phyloP scores from a whole-genome alignment of 1,140 invertebrate species.

The Anastatus disparis region DNA sequence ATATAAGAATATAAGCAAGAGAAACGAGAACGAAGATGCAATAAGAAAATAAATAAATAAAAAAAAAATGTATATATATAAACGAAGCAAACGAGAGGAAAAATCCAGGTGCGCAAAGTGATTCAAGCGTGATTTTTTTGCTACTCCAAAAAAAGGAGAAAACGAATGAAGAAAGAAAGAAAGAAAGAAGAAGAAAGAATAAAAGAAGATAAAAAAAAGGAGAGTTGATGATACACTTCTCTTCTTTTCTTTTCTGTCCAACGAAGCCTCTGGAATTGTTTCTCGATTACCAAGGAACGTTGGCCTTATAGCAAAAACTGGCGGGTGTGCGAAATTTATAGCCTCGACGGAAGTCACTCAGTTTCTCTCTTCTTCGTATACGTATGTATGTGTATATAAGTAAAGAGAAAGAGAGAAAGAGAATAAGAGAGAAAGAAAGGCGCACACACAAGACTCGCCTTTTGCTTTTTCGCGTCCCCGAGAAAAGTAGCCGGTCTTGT shows the following conservation, averaged over 20 bases:
- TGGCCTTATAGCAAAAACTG: constrained; percentile 24
- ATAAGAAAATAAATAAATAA: not conserved
- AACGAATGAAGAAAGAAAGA: too few relatives aligned
- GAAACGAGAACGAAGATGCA: not conserved
- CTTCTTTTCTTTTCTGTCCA: not conserved
- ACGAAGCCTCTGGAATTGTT: constrained; percentile 7
- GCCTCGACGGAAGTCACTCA: constrained; percentile 25
- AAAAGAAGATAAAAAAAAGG: too few relatives aligned
- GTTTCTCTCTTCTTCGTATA: too few relatives aligned
- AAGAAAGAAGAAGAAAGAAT: too few relatives aligned
- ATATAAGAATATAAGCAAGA: not conserved
- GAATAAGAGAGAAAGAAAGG: too few relatives aligned
- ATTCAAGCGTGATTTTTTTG: constrained; percentile 29
- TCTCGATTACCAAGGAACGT: constrained; percentile 23
- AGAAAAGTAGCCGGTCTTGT: constrained; percentile 16
- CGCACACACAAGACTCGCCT: not conserved
- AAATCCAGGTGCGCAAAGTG: constrained; percentile 25
- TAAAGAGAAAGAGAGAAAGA: too few relatives aligned
- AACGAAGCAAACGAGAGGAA: not conserved
- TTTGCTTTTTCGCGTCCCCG: not conserved
- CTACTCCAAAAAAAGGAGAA: not conserved
- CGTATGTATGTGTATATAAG: too few relatives aligned
- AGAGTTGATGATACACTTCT: constrained; percentile 15
- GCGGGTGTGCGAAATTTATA: constrained; percentile 31
- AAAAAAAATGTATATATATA: too few relatives aligned